Evolutionary conservation across 2,797 vertebrate species (phyloP).

Genomic region (Rhinichthys osculus): DNA sequence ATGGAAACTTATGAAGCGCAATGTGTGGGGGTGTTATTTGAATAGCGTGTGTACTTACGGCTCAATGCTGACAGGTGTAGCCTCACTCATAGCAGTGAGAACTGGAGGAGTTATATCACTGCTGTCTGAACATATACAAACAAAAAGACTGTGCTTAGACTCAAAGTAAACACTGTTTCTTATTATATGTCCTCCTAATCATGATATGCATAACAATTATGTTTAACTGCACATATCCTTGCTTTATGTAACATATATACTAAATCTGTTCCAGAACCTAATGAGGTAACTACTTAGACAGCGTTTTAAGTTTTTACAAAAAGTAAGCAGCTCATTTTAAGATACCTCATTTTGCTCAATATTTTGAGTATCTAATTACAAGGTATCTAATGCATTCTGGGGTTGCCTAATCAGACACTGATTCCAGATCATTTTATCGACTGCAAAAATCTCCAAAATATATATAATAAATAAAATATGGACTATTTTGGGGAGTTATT

Average conservation of each 20-base stretch:
- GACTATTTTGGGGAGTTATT: background rate
- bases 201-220: background rate
- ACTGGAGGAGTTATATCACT: conserved; percentile 94
- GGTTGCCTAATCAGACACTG: background rate
- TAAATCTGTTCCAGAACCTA: background rate
- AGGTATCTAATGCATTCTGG: background rate
- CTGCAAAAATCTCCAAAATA: background rate
- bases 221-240: background rate
- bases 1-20: background rate
- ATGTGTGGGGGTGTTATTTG: conserved; percentile 14
- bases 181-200: background rate
- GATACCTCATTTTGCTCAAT: background rate
- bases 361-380: conserved; percentile 5
- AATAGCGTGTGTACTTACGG: conserved; percentile 86
- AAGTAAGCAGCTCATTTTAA: background rate
- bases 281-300: background rate
- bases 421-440: background rate
- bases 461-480: background rate
- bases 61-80: conserved; percentile 96
- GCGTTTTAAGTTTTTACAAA: background rate
- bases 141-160: conserved; percentile 12
- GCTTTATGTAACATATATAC: background rate
- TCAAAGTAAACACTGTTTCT: conserved; percentile 7
- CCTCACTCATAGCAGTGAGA: conserved; percentile 90
- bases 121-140: conserved; percentile 81